Percentiles rank a stretch among this genome's conserved stretches.
Evolutionary conservation across 35 echinoderm and acorn worm species (phyloP).

Genomic region (Lytechinus variegatus): DNA sequence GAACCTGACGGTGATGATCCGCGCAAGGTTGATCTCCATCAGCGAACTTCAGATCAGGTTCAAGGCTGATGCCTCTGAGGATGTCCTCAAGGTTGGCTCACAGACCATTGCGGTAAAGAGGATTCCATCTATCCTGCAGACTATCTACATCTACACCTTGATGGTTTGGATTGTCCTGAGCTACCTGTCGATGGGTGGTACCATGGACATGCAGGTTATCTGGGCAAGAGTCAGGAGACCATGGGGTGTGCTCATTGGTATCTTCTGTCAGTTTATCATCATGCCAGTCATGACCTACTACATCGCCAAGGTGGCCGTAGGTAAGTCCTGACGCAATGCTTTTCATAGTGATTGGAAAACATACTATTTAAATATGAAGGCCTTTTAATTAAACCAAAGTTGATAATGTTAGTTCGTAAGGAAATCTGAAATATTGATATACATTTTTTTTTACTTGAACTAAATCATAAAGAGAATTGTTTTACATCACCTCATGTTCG

Average conservation of each 20-base stretch:
- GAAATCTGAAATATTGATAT: too few relatives aligned
- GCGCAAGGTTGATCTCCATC: not conserved
- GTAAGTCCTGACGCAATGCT: not conserved
- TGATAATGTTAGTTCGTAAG: too few relatives aligned
- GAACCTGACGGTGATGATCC: not conserved
- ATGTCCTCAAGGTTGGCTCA: not conserved
- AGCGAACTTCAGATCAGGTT: not conserved
- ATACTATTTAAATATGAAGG: too few relatives aligned
- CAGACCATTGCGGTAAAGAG: constrained; percentile 29
- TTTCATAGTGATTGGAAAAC: too few relatives aligned
- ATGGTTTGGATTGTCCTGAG: constrained; percentile 59
- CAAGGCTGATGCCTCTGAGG: not conserved
- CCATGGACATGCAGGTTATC: constrained; percentile 52
- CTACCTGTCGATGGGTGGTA: constrained; percentile 75
- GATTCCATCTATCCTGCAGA: not conserved
- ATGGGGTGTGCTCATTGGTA: constrained; percentile 70
- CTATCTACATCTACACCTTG: constrained; percentile 58
- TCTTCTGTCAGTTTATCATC: constrained; percentile 77
- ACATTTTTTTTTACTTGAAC: too few relatives aligned
- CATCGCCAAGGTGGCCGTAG: constrained; percentile 16
- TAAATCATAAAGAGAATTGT: too few relatives aligned
- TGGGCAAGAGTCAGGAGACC: constrained; percentile 62
- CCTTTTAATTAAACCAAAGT: too few relatives aligned
- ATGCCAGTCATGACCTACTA: constrained; percentile 68
- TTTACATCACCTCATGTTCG: too few relatives aligned